phyloP scores from a whole-genome alignment of 2,113 vertebrate species.

The Gobius niger region DNA sequence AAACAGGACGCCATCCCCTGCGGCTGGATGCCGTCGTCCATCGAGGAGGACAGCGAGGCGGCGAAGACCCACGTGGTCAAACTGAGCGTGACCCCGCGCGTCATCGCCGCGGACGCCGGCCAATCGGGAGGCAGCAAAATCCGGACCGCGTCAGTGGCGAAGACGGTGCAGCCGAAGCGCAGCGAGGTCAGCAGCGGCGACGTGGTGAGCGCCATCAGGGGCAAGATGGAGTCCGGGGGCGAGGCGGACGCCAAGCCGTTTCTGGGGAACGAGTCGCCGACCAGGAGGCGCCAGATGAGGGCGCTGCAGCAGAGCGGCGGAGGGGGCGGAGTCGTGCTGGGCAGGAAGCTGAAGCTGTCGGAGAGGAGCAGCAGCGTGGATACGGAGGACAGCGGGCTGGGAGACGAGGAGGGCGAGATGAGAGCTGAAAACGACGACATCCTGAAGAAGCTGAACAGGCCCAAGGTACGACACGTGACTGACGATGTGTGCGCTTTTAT shows the following conservation, averaged over 20 bases:
- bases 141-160: slow-evolving; percentile 53
- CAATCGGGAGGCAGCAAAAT: slow-evolving; percentile 46
- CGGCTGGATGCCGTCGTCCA: slow-evolving; percentile 73
- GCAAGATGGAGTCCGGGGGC: slow-evolving; percentile 68
- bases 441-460: slow-evolving; percentile 45
- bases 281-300: slow-evolving; percentile 68
- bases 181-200: slow-evolving; percentile 60
- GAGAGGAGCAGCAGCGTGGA: slow-evolving; percentile 73
- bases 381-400: slow-evolving; percentile 75
- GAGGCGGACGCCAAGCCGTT: slow-evolving; percentile 62
- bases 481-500: not conserved
- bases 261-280: slow-evolving; percentile 73
- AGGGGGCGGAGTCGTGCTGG: slow-evolving; percentile 48
- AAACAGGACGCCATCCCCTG: slow-evolving; percentile 73
- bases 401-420: slow-evolving; percentile 66
- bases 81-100: slow-evolving; percentile 45
- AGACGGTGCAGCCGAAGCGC: slow-evolving; percentile 52
- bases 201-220: slow-evolving; percentile 60
- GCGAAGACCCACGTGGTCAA: slow-evolving; percentile 43
- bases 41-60: slow-evolving; percentile 49
- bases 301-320: slow-evolving; percentile 39
- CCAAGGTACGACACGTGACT: slow-evolving; percentile 61
- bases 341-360: slow-evolving; percentile 57
- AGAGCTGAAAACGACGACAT: slow-evolving; percentile 30
- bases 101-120: slow-evolving; percentile 11